Evolutionary conservation across 1,140 invertebrate genomes (phyloP).

Genomic region (Ips nitidus): DNA sequence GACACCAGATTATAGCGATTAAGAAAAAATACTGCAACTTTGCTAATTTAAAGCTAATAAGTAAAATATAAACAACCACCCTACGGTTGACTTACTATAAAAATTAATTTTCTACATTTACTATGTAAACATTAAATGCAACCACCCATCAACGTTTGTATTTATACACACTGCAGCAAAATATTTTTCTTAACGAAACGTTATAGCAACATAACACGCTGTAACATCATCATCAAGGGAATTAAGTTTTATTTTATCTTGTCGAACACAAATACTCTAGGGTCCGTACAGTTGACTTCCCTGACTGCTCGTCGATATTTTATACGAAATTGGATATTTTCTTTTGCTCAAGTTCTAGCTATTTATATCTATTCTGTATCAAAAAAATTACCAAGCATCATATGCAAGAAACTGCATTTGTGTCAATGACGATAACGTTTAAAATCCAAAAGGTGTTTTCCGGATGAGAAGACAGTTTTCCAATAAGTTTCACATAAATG

Average conservation of each 20-base stretch:
- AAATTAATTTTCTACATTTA: not conserved
- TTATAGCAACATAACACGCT: slow-evolving; percentile 15
- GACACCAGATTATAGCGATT: not conserved
- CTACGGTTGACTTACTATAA: not conserved
- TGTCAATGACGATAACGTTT: too few relatives aligned
- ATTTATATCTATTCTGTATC: too few relatives aligned
- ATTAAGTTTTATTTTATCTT: slow-evolving; percentile 14
- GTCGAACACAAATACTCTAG: slow-evolving; percentile 2
- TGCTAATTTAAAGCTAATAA: not conserved
- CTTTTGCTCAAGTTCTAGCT: not conserved
- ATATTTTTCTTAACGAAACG: slow-evolving; percentile 4
- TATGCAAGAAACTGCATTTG: too few relatives aligned
- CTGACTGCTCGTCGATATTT: slow-evolving; percentile 1
- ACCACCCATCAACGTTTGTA: not conserved
- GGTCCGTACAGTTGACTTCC: slow-evolving; percentile 2
- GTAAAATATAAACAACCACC: not conserved
- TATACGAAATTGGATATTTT: slow-evolving; percentile 6
- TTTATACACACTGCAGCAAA: not conserved
- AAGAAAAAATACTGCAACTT: not conserved
- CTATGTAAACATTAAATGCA: slow-evolving; percentile 1
- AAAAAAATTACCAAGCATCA: too few relatives aligned
- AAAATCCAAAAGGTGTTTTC: too few relatives aligned
- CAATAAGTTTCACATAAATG: too few relatives aligned
- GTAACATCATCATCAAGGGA: slow-evolving; percentile 9
- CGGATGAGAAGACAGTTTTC: too few relatives aligned